Evolutionary conservation across 1,140 invertebrate species (phyloP), one percentile per base, ranked within the genome.

Genomic region (Caenorhabditis remanei): DNA sequence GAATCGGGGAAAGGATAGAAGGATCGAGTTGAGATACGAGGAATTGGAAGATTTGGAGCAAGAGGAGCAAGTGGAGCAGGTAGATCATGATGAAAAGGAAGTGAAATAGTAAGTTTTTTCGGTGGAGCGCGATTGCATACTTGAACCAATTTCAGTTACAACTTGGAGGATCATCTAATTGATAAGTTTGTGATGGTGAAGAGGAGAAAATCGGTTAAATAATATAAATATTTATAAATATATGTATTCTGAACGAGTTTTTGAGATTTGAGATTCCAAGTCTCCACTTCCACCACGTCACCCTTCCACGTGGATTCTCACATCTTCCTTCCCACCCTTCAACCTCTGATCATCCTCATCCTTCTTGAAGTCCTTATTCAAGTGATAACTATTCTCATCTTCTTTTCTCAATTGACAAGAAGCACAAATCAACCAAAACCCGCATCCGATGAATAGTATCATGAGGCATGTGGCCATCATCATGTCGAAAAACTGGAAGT

Each of bases 371-470:
- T 63, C 61, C 9, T 32, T 63, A 13, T 63, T 14, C 11, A 13
- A 32, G 14, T 63, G 24, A 63, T 63, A 63, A 21, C 21, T 32
- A 32, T 63, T 40, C 24, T 79, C n/a, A 7, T 79, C n/a, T 6
- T n/a, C n/a, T 43, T 71, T 32, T 16, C 24, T 71, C 4, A 79
- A n/a, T 16, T 50, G 46, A 79, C 21, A 79, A 24, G 71, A 79
- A 50, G 71, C 71, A 79, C 71, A 79, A 21, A 79, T 24, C 11
- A 19, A 79, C 71, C 71, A 79, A 11, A 79, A 48, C 8, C 71
- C 71, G 24, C 71, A 79, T 14, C 7, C 71, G 14, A 79, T 79
- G 19, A 79, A 79, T 24, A 50, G 11, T 13, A 79, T 50, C 43
- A 79, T 50, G 9, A 19, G 13, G 21, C 21, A 79, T 50, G 21